Percentiles rank a stretch among this genome's conserved stretches.
Evolutionary conservation across 1,140 invertebrate species (phyloP).

Genomic region (Liolophura sinensis): DNA sequence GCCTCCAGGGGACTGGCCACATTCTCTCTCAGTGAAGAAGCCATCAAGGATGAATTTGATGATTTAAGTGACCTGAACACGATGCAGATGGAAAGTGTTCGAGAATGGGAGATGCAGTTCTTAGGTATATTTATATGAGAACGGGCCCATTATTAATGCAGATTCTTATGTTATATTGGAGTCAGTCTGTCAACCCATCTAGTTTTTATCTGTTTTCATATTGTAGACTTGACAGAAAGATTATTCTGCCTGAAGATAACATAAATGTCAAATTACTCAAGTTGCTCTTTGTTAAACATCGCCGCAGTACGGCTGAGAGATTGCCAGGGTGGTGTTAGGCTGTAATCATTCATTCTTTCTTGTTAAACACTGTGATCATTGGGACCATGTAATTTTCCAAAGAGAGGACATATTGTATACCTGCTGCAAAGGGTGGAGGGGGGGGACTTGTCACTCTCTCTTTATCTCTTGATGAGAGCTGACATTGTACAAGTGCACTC

Average conservation of each 20-base stretch:
- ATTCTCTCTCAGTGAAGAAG: constrained; percentile 77
- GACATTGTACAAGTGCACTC: no score
- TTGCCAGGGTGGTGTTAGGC: no score
- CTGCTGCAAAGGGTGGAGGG: no score
- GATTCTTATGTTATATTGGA: neutral
- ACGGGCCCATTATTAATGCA: no score
- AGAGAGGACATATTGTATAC: no score
- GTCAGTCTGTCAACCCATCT: neutral
- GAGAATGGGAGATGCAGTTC: constrained; percentile 97
- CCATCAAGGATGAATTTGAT: constrained; percentile 83
- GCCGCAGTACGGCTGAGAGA: no score
- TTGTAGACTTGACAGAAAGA: neutral
- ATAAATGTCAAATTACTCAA: neutral
- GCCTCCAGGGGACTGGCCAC: constrained; percentile 92
- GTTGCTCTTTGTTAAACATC: no score
- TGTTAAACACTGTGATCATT: no score
- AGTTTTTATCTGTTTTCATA: neutral
- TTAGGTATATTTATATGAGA: constrained; percentile 68
- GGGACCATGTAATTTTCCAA: no score
- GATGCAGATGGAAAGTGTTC: constrained; percentile 70
- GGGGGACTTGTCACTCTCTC: no score
- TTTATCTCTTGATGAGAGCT: no score
- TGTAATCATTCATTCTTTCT: no score
- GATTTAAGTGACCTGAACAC: constrained; percentile 91
- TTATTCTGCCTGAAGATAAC: neutral